These are phyloP conservation scores for Tortricodes alternella DNA, from an alignment of 2,888 invertebrate species.

Conservation along the genomic window DNA sequence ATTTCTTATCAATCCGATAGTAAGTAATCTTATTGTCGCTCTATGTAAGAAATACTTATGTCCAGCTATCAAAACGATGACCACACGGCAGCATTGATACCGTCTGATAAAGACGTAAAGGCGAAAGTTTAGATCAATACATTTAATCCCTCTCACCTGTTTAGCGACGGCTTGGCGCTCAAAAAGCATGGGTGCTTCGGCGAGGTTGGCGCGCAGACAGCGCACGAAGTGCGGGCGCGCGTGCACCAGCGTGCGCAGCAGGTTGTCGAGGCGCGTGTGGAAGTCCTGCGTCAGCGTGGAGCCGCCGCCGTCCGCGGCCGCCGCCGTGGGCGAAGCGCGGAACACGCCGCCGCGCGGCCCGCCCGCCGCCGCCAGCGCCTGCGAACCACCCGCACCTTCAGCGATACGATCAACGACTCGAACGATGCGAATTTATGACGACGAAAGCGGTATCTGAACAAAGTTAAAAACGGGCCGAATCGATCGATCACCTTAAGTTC, in stretches of 20 bases:
- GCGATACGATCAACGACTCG: background rate
- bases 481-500: slow-evolving; percentile 88
- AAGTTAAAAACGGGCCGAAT: background rate
- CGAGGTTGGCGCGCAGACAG: slow-evolving; percentile 93
- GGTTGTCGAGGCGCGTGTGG: slow-evolving; percentile 95
- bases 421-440: too few relatives aligned
- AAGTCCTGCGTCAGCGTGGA: slow-evolving; percentile 97
- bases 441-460: too few relatives aligned
- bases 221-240: slow-evolving; percentile 97
- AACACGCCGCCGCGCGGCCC: slow-evolving; percentile 91
- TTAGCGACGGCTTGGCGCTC: slow-evolving; percentile 92
- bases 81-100: too few relatives aligned
- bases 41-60: too few relatives aligned
- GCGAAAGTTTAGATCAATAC: too few relatives aligned
- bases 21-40: too few relatives aligned
- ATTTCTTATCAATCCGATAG: too few relatives aligned
- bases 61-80: too few relatives aligned
- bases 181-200: slow-evolving; percentile 91
- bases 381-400: background rate
- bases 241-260: slow-evolving; percentile 94
- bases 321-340: slow-evolving; percentile 94
- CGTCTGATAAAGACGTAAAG: too few relatives aligned
- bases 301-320: slow-evolving; percentile 88
- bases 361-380: slow-evolving; percentile 87
- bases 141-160: slow-evolving; percentile 73